phyloP scores from a whole-genome alignment of 2,888 invertebrate genomes.

The Xanthostigma xanthostigma region DNA sequence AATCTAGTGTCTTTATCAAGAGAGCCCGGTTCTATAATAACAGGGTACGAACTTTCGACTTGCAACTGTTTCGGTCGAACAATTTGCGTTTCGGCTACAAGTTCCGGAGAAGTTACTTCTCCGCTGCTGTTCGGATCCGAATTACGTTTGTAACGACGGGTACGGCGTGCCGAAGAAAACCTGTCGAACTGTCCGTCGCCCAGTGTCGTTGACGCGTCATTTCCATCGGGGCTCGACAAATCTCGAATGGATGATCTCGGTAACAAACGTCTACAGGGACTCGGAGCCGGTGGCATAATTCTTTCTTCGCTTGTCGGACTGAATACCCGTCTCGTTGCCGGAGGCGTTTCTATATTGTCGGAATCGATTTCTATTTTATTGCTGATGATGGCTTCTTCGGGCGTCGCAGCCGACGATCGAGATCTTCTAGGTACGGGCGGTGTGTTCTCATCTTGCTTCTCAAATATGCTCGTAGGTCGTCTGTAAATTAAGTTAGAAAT shows the following conservation, averaged over 20 bases:
- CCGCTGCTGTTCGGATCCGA: slow-evolving; percentile 42
- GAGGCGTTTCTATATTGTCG: slow-evolving; percentile 82
- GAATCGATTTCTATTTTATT: slow-evolving; percentile 75
- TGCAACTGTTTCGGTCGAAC: slow-evolving; percentile 35
- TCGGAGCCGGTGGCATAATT: slow-evolving; percentile 27
- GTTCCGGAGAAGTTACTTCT: slow-evolving; percentile 30
- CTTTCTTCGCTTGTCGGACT: slow-evolving; percentile 45
- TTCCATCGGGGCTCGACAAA: slow-evolving; percentile 22
- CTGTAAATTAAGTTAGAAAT: too few relatives aligned
- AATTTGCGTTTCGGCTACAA: slow-evolving; percentile 36
- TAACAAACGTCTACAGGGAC: slow-evolving; percentile 40
- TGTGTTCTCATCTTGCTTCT: neutral
- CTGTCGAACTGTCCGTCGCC: slow-evolving; percentile 74
- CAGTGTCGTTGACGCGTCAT: slow-evolving; percentile 34
- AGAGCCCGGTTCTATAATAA: slow-evolving; percentile 29
- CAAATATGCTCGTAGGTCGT: too few relatives aligned
- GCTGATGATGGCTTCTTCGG: slow-evolving; percentile 22
- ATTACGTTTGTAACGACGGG: slow-evolving; percentile 60
- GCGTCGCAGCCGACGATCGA: neutral
- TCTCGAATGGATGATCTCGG: slow-evolving; percentile 17
- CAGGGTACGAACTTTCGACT: slow-evolving; percentile 36
- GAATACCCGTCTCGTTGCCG: slow-evolving; percentile 56
- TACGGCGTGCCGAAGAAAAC: slow-evolving; percentile 66
- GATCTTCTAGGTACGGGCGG: slow-evolving; percentile 14
- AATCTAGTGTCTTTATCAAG: slow-evolving; percentile 42